phyloP scores from a whole-genome alignment of 2,888 invertebrate genomes.

The Diarsia dahlii region DNA sequence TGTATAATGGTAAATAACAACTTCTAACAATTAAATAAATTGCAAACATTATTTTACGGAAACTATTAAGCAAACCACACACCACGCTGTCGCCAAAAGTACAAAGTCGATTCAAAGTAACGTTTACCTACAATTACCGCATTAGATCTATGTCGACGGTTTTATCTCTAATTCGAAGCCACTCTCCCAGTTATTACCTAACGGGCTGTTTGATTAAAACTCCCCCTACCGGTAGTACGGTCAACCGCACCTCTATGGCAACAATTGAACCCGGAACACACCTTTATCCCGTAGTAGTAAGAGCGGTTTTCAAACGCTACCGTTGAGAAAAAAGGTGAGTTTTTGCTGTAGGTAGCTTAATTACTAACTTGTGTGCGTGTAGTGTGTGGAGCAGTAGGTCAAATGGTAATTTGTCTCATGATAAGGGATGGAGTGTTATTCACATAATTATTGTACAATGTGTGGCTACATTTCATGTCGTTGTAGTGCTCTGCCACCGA shows the following conservation, averaged over 20 bases:
- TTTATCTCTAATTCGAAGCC: conserved; percentile 38
- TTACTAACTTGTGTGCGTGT: conserved; percentile 9
- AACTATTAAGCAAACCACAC: background rate
- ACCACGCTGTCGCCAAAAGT: conserved; percentile 7
- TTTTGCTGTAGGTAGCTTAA: conserved; percentile 20
- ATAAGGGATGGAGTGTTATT: background rate
- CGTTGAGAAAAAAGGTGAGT: conserved; percentile 15
- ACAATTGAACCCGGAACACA: background rate
- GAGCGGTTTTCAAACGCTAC: background rate
- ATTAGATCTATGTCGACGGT: conserved; percentile 47
- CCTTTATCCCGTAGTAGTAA: background rate
- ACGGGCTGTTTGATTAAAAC: conserved; percentile 52
- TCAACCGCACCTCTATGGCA: background rate
- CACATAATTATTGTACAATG: background rate
- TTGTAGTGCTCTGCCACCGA: background rate
- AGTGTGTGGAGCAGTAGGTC: conserved; percentile 1
- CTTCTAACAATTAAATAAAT: background rate
- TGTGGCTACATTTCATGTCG: background rate
- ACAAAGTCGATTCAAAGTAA: conserved; percentile 27
- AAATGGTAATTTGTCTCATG: background rate
- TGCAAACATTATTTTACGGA: background rate
- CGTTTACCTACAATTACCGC: conserved; percentile 45
- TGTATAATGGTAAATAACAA: background rate
- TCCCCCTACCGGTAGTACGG: conserved; percentile 10
- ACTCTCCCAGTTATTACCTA: conserved; percentile 41